Evolutionary conservation across 2,797 vertebrate species (phyloP).

Genomic region (Petrocephalus sullivani): DNA sequence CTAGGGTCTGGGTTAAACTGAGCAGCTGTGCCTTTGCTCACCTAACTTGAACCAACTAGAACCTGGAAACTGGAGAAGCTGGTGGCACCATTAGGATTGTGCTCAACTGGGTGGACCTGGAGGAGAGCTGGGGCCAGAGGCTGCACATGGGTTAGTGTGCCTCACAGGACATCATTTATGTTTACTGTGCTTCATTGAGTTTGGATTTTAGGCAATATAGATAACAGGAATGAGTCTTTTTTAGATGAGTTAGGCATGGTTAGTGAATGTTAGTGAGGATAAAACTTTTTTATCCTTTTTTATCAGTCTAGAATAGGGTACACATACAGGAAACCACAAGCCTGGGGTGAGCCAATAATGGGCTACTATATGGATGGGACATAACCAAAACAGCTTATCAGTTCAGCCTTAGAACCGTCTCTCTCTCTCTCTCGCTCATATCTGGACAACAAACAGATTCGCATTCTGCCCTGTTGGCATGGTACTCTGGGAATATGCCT

Average conservation of each 20-base stretch:
- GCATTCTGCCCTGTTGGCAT: background rate
- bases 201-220: background rate
- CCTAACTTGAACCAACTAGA: background rate
- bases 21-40: background rate
- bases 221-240: background rate
- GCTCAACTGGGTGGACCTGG: background rate
- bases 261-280: background rate
- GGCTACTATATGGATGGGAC: too few species aligned
- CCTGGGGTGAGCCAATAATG: background rate
- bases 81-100: background rate
- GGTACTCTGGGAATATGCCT: background rate
- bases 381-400: background rate
- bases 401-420: background rate
- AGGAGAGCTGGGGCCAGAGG: background rate
- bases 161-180: background rate
- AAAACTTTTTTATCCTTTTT: background rate
- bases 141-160: background rate
- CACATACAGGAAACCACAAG: background rate
- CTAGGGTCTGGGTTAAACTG: background rate
- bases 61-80: background rate
- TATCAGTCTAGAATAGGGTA: background rate
- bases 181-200: background rate
- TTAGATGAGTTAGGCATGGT: background rate
- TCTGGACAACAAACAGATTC: background rate
- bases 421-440: background rate